Percentiles rank a stretch among this genome's conserved stretches.
These are phyloP conservation scores for Trididemnum miniatum DNA, from an alignment of 23 tunicate species.

Conservation along the genomic window DNA sequence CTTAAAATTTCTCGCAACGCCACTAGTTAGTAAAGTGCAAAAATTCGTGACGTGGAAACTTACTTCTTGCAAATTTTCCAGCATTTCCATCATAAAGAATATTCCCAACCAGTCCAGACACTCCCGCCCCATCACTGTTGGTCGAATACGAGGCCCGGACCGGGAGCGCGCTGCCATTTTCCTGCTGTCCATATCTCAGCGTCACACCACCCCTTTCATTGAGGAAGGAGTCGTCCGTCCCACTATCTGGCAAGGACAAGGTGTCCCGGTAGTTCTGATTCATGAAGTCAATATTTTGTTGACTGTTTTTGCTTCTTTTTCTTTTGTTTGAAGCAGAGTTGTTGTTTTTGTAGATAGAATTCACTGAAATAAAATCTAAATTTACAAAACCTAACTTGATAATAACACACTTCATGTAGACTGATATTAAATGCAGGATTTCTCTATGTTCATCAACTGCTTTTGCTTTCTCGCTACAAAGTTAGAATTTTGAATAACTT, in stretches of 20 bases:
- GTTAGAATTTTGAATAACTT: too few relatives aligned
- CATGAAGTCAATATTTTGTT: not conserved
- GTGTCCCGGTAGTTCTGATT: not conserved
- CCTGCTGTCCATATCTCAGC: slow-evolving; percentile 5
- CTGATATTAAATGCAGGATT: too few relatives aligned
- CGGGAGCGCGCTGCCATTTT: not conserved
- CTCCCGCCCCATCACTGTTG: slow-evolving; percentile 45
- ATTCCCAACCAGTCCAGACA: not conserved
- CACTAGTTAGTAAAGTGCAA: too few relatives aligned
- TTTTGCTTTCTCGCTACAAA: too few relatives aligned
- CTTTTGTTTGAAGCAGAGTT: not conserved
- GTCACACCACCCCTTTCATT: slow-evolving; percentile 53
- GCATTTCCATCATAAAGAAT: not conserved
- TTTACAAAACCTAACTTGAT: too few relatives aligned
- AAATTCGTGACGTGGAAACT: not conserved
- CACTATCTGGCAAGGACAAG: not conserved
- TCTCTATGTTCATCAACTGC: too few relatives aligned
- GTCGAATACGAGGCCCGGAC: slow-evolving; percentile 39
- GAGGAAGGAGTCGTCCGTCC: not conserved
- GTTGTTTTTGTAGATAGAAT: slow-evolving; percentile 6
- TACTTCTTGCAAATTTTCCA: not conserved
- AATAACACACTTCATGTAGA: too few relatives aligned
- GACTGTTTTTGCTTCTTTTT: not conserved
- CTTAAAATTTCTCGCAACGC: too few relatives aligned
- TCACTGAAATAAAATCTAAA: not conserved